phyloP scores from a whole-genome alignment of 2,113 vertebrate genomes.

The Ploceus nigricollis region DNA sequence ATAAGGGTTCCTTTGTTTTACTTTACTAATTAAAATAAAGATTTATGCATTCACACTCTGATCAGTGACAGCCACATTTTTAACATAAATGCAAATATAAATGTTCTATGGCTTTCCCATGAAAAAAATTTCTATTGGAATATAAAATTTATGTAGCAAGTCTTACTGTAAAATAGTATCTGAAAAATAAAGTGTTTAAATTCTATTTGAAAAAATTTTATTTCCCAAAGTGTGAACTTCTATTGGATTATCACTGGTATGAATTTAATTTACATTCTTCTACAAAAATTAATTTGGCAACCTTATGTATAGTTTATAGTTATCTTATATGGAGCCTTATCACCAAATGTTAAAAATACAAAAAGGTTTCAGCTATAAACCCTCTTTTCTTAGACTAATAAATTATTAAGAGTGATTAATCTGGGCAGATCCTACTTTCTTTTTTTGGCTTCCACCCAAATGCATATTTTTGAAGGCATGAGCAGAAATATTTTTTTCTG shows the following conservation, averaged over 20 bases:
- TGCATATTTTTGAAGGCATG: not conserved
- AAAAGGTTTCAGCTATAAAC: not conserved
- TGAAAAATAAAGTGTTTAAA: not conserved
- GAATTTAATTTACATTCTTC: not conserved
- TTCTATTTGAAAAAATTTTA: not conserved
- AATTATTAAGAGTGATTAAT: not conserved
- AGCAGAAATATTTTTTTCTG: not conserved
- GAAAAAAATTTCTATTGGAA: not conserved
- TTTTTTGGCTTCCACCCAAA: not conserved
- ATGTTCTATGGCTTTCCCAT: not conserved
- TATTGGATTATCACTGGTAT: not conserved
- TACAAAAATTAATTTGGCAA: not conserved
- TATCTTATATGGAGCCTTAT: not conserved
- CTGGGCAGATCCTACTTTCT: not conserved
- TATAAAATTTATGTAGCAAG: not conserved
- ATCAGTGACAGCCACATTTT: slow-evolving; percentile 1
- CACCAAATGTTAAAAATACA: not conserved
- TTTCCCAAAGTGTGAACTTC: not conserved
- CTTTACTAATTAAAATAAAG: slow-evolving; percentile 32
- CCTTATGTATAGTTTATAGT: not conserved
- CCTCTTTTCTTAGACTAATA: not conserved
- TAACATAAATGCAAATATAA: slow-evolving; percentile 11
- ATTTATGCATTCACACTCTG: not conserved
- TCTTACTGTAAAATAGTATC: not conserved
- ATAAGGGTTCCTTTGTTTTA: slow-evolving; percentile 24